These are phyloP conservation scores for Harpegnathos saltator DNA, from an alignment of 1,140 invertebrate genomes.

Conservation along the genomic window DNA sequence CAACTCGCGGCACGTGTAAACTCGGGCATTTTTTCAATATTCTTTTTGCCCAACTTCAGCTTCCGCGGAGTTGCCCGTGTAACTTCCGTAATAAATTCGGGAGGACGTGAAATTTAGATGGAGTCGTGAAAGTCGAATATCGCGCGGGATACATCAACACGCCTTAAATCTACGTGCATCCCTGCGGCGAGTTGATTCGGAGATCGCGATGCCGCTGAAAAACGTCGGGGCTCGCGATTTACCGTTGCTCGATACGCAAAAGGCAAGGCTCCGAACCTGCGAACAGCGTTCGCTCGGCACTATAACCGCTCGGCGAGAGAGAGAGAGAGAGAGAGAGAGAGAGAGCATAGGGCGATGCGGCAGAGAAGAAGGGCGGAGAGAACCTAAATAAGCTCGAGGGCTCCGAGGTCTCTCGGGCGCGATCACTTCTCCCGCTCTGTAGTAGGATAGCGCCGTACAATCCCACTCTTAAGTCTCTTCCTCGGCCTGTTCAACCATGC, in stretches of 20 bases:
- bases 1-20: background rate
- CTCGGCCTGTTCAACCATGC: slow-evolving; percentile 36
- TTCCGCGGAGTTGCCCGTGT: too few species aligned
- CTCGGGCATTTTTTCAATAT: slow-evolving; percentile 2
- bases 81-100: slow-evolving; percentile 20
- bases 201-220: slow-evolving; percentile 47
- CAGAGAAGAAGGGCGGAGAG: slow-evolving; percentile 9
- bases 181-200: slow-evolving; percentile 14
- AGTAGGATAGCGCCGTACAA: slow-evolving; percentile 32
- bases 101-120: slow-evolving; percentile 13
- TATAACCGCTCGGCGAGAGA: background rate
- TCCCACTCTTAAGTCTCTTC: slow-evolving; percentile 55
- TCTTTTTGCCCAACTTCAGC: background rate
- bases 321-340: slow-evolving; percentile 15
- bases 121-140: slow-evolving; percentile 22
- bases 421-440: slow-evolving; percentile 59
- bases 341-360: slow-evolving; percentile 12
- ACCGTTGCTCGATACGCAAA: slow-evolving; percentile 67
- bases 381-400: slow-evolving; percentile 70
- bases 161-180: slow-evolving; percentile 29
- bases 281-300: slow-evolving; percentile 40
- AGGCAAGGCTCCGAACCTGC: slow-evolving; percentile 64
- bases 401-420: slow-evolving; percentile 55
- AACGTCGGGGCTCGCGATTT: slow-evolving; percentile 58
- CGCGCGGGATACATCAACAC: slow-evolving; percentile 32